Evolutionary conservation across 2,888 invertebrate genomes (phyloP), one percentile per base, ranked within the genome.

Genomic region (Dicycla oo): DNA sequence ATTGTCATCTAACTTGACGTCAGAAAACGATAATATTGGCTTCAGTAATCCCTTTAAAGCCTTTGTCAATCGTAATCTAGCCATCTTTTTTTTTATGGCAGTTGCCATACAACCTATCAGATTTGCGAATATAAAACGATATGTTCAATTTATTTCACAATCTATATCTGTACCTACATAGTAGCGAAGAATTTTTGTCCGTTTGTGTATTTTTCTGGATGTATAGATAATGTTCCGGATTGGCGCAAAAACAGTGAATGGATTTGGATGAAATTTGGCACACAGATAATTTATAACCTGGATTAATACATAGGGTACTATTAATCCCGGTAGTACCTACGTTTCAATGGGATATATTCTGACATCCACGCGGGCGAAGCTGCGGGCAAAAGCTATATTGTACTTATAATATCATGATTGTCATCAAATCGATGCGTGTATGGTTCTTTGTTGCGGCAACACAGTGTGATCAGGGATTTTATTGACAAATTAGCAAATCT

Each of bases 351-450:
- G 34, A 34, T 34, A 34, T 34, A 3, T 34, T 34, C 34, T 6
- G 34, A 34, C 34, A 34, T 34, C 34, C 34, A 34, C 34, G 3
- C 34, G 34, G 34, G 34, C 4, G 34, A 34, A 34, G 34, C 34
- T 34, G 34, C 34, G 34, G 34, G 4, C 34, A 34, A 34, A 34
- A 30, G 3, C 34, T 34, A 40, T 49, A 23, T 8, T 18, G 51
- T 18, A n/a, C n/a, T n/a, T n/a, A 13, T n/a, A 69, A n/a, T 23
- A 43, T 30, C 6, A 58, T 58, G 20, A 45, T 45, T 23, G n/a
- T 78, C 68, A 65, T 81, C 62, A 38, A 23, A 54, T 51, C 54
- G 23, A 43, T 63, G 54, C 65, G n/a, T 81, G 57, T 23, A 43
- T 26, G 3, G 8, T 49, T 26, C 7, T 61, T 68, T 69, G 45